Conservation (phyloP, 2,113 vertebrate genomes). For the Cinclus cinclus region DNA sequence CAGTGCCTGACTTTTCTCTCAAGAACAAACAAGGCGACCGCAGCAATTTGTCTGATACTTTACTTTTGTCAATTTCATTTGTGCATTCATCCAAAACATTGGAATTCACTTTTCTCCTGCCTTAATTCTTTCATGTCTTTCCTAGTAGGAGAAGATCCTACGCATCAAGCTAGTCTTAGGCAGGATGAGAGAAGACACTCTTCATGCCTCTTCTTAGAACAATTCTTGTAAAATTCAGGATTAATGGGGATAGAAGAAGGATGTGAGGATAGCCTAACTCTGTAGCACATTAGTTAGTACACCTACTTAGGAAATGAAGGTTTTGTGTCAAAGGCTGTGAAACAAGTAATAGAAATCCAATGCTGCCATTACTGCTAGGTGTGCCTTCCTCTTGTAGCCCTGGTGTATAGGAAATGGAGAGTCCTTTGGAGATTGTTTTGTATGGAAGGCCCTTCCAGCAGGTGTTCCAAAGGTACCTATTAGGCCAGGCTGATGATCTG, state of each 20-base stretch:
- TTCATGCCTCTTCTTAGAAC: neutral
- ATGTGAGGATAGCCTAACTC: neutral
- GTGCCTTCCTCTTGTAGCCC: neutral
- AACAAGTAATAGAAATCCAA: neutral
- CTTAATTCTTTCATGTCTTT: neutral
- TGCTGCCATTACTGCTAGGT: neutral
- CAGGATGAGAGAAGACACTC: neutral
- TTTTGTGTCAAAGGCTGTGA: neutral
- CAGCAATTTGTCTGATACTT: neutral
- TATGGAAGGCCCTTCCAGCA: neutral
- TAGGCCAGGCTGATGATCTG: neutral
- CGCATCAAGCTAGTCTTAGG: neutral
- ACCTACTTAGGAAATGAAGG: neutral
- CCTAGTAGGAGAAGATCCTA: neutral
- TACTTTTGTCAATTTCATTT: neutral
- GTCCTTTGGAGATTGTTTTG: neutral
- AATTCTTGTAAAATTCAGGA: neutral
- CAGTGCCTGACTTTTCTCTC: neutral
- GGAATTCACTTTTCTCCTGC: neutral
- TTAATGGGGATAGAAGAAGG: neutral
- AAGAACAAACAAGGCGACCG: neutral
- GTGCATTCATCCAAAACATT: neutral
- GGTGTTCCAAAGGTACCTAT: neutral
- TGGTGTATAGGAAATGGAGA: neutral
- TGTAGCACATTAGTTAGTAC: neutral